These are phyloP conservation scores for Ganaspis sp. DNA, from an alignment of 1,140 invertebrate species.

Conservation along the genomic window DNA sequence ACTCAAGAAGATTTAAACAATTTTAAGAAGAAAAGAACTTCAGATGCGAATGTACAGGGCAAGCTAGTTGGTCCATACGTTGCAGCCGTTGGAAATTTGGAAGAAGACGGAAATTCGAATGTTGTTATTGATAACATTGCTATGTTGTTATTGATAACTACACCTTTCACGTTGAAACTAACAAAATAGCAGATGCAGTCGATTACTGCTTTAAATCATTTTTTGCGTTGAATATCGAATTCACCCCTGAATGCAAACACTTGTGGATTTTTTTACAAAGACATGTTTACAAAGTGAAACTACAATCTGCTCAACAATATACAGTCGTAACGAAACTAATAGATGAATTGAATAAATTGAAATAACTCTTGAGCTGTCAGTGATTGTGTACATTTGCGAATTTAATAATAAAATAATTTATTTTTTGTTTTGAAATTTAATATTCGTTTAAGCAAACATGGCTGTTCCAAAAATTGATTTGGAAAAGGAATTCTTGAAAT, in stretches of 20 bases:
- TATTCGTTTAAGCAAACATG: neutral
- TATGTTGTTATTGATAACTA: neutral
- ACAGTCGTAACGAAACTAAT: conserved; percentile 30
- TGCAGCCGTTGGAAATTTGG: neutral
- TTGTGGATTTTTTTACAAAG: conserved; percentile 31
- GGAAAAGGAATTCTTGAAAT: neutral
- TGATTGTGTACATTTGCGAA: neutral
- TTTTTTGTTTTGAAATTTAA: neutral
- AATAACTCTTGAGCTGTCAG: neutral
- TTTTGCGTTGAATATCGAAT: conserved; percentile 10
- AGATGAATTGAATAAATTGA: neutral
- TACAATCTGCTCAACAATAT: conserved; percentile 4
- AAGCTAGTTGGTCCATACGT: neutral
- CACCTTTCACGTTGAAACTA: neutral
- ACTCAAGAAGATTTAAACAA: neutral
- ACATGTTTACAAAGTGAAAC: conserved; percentile 16
- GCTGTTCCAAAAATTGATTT: conserved; percentile 17
- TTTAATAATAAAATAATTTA: neutral
- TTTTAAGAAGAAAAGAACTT: neutral
- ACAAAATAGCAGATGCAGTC: conserved; percentile 29
- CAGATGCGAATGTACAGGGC: neutral
- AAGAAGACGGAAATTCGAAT: conserved; percentile 10
- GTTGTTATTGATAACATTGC: neutral
- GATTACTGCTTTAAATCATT: conserved; percentile 35
- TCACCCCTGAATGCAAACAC: conserved; percentile 29